Evolutionary conservation across 2,113 vertebrate genomes (phyloP), one percentile per base, ranked within the genome.

Genomic region (Channa argus): DNA sequence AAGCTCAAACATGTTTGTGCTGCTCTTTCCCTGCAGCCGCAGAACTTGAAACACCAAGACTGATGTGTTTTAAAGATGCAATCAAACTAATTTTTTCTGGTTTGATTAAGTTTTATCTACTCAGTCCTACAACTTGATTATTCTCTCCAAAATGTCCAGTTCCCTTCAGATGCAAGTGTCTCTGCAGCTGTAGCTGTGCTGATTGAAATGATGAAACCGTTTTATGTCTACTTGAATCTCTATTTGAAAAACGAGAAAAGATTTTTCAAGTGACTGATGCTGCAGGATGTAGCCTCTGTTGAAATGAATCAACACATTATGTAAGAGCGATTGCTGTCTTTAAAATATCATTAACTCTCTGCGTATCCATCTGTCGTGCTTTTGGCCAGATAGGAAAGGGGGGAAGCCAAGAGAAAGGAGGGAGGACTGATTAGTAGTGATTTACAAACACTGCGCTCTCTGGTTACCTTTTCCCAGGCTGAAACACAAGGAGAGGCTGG

Each of bases 381-480:
- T 88, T 78, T 90, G 81, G 82, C 71, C 69, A 66, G 66, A 75
- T 65, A 83, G 79, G 53, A 55, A 66, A 45, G 46, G 60, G 46
- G 60, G 52, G 36, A 60, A 47, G 53, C 66, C 51, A 56, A 37
- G 68, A 63, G 69, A 78, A 51, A 54, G 80, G 43, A 54, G 64
- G 63, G 64, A 65, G 38, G 64, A 75, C 80, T 89, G 69, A 87
- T 91, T 89, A 89, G 79, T 61, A 41, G 82, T 82, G 85, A 89
- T 90, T 91, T 88, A 77, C 87, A 90, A 90, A 90, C 88, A 79
- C 84, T 62, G 70, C 59, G n/a, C 45, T 87, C 83, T 80, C 71
- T 68, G 68, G 69, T 91, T 93, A 91, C 84, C 68, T 85, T 86
- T 90, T 89, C 81, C 82, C 80, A 77, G 86, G 69, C 84, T 88